phyloP scores from a whole-genome alignment of 2,113 vertebrate species.

The Trematocara marginatum region DNA sequence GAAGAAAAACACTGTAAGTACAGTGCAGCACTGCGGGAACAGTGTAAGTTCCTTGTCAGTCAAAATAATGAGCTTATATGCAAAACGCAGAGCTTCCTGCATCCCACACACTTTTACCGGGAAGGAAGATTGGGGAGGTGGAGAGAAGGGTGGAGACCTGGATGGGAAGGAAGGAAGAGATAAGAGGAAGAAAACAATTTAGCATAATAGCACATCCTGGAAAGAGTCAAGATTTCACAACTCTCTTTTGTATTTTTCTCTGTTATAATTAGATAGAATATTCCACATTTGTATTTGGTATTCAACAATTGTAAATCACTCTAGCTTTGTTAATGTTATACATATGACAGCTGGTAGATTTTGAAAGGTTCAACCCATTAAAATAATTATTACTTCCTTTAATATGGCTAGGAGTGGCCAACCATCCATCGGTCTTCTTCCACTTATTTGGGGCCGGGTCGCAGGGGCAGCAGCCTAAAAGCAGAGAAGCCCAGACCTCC shows the following conservation, averaged over 20 bases:
- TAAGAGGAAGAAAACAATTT: background rate
- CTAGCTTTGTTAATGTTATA: background rate
- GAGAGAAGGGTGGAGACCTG: background rate
- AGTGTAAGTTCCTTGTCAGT: slow-evolving; percentile 13
- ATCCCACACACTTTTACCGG: slow-evolving; percentile 16
- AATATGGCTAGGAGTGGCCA: background rate
- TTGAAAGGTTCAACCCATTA: background rate
- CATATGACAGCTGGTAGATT: background rate
- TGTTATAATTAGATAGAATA: background rate
- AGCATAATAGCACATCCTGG: slow-evolving; percentile 8
- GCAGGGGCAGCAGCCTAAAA: background rate
- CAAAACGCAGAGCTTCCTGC: slow-evolving; percentile 9
- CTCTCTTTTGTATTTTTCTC: background rate
- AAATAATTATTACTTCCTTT: background rate
- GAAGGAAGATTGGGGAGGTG: slow-evolving; percentile 1
- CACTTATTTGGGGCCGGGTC: background rate
- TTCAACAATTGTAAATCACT: background rate
- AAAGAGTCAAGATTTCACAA: background rate
- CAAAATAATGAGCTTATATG: slow-evolving; percentile 45
- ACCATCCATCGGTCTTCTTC: background rate
- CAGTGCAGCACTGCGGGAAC: background rate
- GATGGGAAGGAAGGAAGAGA: background rate
- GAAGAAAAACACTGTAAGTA: background rate
- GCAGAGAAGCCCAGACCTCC: background rate
- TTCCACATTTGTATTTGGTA: background rate